Conservation (phyloP, 2,888 invertebrate genomes). For the Isotomurus palustris region DNA sequence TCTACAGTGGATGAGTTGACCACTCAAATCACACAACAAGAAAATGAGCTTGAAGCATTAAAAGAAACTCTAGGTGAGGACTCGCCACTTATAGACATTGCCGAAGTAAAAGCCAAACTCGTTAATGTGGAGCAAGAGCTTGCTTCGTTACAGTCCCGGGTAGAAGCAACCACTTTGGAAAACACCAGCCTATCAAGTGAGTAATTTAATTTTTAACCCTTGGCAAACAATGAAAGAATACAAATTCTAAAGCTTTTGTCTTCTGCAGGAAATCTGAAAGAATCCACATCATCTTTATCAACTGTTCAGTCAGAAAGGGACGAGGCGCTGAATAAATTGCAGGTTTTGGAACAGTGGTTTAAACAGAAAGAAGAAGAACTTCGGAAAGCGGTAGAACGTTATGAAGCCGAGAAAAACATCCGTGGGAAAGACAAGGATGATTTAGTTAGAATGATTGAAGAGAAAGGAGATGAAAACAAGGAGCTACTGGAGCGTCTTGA, state of each 20-base stretch:
- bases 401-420: constrained; percentile 38
- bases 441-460: constrained; percentile 41
- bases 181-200: constrained; percentile 37
- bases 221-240: not conserved
- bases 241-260: not conserved
- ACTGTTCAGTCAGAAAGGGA: constrained; percentile 31
- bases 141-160: constrained; percentile 28
- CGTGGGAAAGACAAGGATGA: constrained; percentile 44
- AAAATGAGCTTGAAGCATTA: constrained; percentile 39
- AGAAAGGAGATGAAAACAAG: constrained; percentile 38
- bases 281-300: constrained; percentile 18
- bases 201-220: not conserved
- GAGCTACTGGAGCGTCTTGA: constrained; percentile 35
- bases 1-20: constrained; percentile 32
- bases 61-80: constrained; percentile 44
- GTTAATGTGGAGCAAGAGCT: constrained; percentile 33
- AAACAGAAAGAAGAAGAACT: constrained; percentile 45
- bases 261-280: constrained; percentile 31
- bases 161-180: constrained; percentile 37
- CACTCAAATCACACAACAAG: constrained; percentile 40
- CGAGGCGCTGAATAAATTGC: constrained; percentile 38
- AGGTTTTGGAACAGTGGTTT: constrained; percentile 43
- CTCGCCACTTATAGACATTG: constrained; percentile 43
- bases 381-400: constrained; percentile 36
- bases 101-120: constrained; percentile 40